Conservation (phyloP, 2,888 invertebrate species). For the Pomacea canaliculata region DNA sequence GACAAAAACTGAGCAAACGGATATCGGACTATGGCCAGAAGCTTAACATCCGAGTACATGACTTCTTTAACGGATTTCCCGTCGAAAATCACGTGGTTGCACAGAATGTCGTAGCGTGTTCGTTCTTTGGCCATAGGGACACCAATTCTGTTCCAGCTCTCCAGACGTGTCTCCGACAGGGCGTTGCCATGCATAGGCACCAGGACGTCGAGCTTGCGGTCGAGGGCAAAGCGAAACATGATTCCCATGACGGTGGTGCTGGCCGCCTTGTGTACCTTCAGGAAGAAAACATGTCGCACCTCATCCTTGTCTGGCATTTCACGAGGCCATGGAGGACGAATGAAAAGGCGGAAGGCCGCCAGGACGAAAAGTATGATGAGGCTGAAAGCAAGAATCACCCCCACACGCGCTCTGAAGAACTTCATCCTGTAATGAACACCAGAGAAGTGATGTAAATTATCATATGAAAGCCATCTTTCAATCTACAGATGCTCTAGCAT, state of each 20-base stretch:
- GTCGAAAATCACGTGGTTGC: constrained; percentile 25
- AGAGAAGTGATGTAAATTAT: too few species aligned
- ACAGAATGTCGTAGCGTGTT: constrained; percentile 13
- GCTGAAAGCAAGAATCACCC: too few species aligned
- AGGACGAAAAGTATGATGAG: too few species aligned
- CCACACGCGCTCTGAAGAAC: too few species aligned
- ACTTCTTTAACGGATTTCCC: background rate
- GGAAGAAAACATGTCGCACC: constrained; percentile 12
- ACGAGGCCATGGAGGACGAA: too few species aligned
- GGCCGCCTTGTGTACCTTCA: constrained; percentile 34
- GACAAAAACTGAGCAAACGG: constrained; percentile 22
- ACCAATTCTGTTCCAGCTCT: background rate
- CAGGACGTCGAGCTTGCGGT: constrained; percentile 25
- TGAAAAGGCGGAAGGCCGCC: too few species aligned
- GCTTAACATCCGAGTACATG: constrained; percentile 6
- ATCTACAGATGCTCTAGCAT: too few species aligned
- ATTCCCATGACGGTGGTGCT: constrained; percentile 29
- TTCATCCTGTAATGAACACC: too few species aligned
- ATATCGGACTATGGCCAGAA: constrained; percentile 19
- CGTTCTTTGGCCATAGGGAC: background rate
- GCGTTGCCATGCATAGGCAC: constrained; percentile 10
- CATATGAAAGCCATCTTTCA: too few species aligned
- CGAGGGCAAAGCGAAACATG: constrained; percentile 26
- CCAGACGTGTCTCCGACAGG: constrained; percentile 4
- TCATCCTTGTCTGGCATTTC: background rate